Evolutionary conservation across 2,797 vertebrate species (phyloP).

Genomic region (Neosalanx taihuensis): DNA sequence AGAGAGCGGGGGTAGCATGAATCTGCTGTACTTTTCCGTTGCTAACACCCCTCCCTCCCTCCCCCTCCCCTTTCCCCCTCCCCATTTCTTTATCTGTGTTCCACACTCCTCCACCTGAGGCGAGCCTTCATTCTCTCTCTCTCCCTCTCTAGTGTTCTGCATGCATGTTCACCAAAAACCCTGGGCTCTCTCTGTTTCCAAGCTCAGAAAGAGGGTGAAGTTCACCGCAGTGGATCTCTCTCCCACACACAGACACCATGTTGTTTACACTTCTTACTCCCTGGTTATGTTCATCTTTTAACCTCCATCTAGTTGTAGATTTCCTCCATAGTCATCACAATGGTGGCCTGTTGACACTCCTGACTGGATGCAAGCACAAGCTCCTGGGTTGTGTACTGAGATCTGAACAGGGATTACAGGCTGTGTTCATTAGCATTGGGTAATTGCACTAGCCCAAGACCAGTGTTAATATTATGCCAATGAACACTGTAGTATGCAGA

Average conservation of each 20-base stretch:
- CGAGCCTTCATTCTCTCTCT: conserved; percentile 1
- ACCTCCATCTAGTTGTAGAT: conserved; percentile 60
- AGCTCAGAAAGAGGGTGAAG: background rate
- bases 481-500: conserved; percentile 12
- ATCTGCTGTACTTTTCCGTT: conserved; percentile 72
- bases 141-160: background rate
- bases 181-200: background rate
- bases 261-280: conserved; percentile 4
- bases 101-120: background rate
- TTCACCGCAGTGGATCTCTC: background rate
- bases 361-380: conserved; percentile 51
- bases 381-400: conserved; percentile 17
- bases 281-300: conserved; percentile 66
- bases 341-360: conserved; percentile 59
- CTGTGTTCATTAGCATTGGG: conserved; percentile 66
- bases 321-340: conserved; percentile 55
- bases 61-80: conserved; percentile 18
- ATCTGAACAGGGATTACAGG: conserved; percentile 36
- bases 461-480: conserved; percentile 56
- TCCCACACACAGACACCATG: background rate
- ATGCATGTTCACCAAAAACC: background rate
- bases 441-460: conserved; percentile 48
- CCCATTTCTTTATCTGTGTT: conserved; percentile 7
- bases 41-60: conserved; percentile 11
- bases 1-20: conserved; percentile 57